Conservation (phyloP, 1,140 invertebrate species). For the Aphelinus certus region DNA sequence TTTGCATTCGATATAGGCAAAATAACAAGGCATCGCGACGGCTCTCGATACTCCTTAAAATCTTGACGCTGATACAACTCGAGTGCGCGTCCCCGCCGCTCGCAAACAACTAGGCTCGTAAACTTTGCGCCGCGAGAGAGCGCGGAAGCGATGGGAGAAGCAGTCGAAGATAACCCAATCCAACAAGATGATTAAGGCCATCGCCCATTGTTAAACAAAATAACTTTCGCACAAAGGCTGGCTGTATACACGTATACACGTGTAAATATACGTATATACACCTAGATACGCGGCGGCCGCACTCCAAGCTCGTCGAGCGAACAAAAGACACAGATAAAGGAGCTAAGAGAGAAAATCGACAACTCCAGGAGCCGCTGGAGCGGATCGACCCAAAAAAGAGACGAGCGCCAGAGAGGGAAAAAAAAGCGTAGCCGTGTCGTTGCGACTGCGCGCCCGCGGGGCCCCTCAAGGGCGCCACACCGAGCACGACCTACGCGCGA, state of each 20-base stretch:
- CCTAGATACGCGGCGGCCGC: no score
- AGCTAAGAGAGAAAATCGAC: neutral
- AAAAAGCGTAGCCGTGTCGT: no score
- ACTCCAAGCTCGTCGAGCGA: neutral
- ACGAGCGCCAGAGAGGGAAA: neutral
- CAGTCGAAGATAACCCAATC: slow-evolving; percentile 9
- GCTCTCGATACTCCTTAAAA: neutral
- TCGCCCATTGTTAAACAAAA: slow-evolving; percentile 24
- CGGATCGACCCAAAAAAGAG: slow-evolving; percentile 6
- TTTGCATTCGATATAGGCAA: neutral
- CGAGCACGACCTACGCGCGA: no score
- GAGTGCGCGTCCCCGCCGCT: no score
- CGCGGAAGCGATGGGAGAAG: no score
- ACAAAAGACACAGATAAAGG: neutral
- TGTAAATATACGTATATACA: no score
- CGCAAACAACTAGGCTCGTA: no score
- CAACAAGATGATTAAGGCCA: slow-evolving; percentile 2
- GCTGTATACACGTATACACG: no score
- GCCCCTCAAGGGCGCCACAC: no score
- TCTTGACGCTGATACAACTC: no score
- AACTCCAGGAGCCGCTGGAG: neutral
- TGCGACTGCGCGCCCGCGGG: no score
- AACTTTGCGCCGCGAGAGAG: no score
- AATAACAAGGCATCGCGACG: neutral
- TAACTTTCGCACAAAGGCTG: neutral